A percentile compares a stretch with the other conserved stretches of the same genome.
Conservation (phyloP, 1,140 invertebrate species). For the Drosophila lini region DNA sequence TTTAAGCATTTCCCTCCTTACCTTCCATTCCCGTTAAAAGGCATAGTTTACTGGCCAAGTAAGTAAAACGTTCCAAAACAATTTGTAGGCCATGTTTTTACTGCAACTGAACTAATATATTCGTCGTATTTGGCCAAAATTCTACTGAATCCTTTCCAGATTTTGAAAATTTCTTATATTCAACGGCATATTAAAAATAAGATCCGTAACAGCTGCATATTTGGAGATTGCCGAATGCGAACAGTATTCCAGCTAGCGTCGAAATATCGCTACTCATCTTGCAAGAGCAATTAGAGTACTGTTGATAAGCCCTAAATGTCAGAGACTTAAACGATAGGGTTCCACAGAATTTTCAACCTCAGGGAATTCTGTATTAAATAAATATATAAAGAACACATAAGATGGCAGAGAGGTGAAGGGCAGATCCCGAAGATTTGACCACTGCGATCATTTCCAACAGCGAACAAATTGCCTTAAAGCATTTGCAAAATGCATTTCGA, state of each 20-base stretch:
- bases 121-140: background rate
- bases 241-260: background rate
- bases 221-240: background rate
- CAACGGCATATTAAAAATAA: background rate
- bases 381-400: background rate
- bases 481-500: slow-evolving; percentile 58
- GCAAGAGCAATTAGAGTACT: background rate
- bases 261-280: background rate
- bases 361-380: background rate
- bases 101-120: background rate
- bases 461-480: slow-evolving; percentile 62
- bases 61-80: slow-evolving; percentile 12
- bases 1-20: background rate
- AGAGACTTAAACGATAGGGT: background rate
- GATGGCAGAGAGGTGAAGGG: background rate
- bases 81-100: slow-evolving; percentile 15
- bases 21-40: slow-evolving; percentile 1
- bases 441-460: slow-evolving; percentile 5
- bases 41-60: slow-evolving; percentile 6
- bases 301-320: background rate
- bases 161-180: background rate
- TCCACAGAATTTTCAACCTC: background rate
- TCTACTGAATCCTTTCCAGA: background rate
- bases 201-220: background rate
- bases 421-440: background rate